phyloP scores from a whole-genome alignment of 2,797 vertebrate genomes.

The Cynopterus sphinx region DNA sequence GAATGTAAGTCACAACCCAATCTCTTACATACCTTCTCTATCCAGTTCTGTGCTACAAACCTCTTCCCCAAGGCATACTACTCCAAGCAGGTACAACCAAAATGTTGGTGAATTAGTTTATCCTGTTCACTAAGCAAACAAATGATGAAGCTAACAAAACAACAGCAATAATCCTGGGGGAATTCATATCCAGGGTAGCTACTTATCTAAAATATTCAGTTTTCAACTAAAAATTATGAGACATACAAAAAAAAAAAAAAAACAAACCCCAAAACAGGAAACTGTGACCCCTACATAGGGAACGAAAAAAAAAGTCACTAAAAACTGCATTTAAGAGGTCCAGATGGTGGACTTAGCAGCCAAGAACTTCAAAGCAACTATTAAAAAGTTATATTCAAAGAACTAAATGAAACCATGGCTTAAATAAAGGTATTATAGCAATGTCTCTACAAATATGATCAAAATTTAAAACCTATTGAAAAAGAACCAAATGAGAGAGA shows the following conservation, averaged over 20 bases:
- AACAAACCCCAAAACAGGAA: not conserved
- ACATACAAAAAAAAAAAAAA: not conserved
- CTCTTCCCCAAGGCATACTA: not conserved
- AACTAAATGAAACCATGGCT: not conserved
- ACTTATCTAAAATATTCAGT: not conserved
- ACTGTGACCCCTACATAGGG: not conserved
- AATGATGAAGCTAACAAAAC: not conserved
- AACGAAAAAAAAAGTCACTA: not conserved
- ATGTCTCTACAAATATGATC: not conserved
- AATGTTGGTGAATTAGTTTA: not conserved
- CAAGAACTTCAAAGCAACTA: not conserved
- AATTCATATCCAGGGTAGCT: not conserved
- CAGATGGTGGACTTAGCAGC: not conserved
- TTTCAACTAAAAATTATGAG: not conserved
- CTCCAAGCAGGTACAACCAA: not conserved
- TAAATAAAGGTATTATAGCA: not conserved
- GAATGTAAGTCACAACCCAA: not conserved
- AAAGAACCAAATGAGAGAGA: not conserved
- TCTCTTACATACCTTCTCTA: not conserved
- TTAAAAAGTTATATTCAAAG: not conserved
- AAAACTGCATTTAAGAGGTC: not conserved
- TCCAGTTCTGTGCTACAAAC: not conserved
- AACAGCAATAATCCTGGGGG: not conserved
- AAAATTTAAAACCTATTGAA: not conserved
- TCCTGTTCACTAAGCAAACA: not conserved